Percentiles rank a stretch among this genome's conserved stretches.
Evolutionary conservation across 2,888 invertebrate species (phyloP).

Genomic region (Eledona agricola): DNA sequence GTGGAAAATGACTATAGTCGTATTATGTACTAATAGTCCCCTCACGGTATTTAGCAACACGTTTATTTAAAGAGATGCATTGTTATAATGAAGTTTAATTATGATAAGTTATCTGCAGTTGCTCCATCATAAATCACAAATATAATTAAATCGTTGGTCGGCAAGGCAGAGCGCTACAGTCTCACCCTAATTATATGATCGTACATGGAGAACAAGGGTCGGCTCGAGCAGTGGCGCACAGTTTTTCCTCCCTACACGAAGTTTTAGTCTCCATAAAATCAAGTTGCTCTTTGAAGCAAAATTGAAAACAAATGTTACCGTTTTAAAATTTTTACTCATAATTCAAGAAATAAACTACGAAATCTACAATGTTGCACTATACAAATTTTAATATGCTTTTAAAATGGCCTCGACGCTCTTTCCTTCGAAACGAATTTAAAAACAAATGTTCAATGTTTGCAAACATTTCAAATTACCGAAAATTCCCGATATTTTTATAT

Average conservation of each 20-base stretch:
- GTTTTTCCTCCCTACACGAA: constrained; percentile 6
- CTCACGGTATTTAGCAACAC: constrained; percentile 50
- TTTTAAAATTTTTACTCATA: too few relatives aligned
- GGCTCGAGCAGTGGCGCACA: constrained; percentile 29
- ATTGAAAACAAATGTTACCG: too few relatives aligned
- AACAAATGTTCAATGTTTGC: too few relatives aligned
- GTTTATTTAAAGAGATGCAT: constrained; percentile 54
- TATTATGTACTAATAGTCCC: constrained; percentile 51
- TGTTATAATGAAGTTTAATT: constrained; percentile 57
- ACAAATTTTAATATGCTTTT: too few relatives aligned
- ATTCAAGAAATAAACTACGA: too few relatives aligned
- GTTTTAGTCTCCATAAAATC: too few relatives aligned
- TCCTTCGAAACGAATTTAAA: too few relatives aligned
- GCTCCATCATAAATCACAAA: constrained; percentile 56
- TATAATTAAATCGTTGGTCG: constrained; percentile 58
- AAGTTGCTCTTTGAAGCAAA: too few relatives aligned
- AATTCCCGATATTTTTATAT: too few relatives aligned
- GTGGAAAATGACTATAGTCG: constrained; percentile 40
- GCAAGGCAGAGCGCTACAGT: constrained; percentile 53
- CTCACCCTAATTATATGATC: constrained; percentile 58
- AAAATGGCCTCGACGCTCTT: too few relatives aligned
- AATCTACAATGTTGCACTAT: too few relatives aligned
- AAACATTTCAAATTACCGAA: too few relatives aligned
- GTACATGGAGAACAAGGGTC: constrained; percentile 44
- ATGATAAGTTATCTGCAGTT: constrained; percentile 57